These are phyloP conservation scores for Hydrochoerus hydrochaeris DNA, from an alignment of 2,113 vertebrate species.

Conservation along the genomic window DNA sequence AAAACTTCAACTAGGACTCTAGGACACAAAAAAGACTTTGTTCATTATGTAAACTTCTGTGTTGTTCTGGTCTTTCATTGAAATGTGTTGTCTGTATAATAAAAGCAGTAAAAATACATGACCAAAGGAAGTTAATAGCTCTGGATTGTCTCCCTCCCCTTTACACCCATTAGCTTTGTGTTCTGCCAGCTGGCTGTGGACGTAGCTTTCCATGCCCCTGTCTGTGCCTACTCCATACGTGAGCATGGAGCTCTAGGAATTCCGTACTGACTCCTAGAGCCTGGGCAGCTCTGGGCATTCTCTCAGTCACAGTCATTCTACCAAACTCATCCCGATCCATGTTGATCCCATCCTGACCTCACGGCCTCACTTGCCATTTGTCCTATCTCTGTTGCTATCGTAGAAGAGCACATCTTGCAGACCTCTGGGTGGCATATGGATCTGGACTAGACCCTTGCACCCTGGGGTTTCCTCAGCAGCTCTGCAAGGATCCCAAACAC, in stretches of 20 bases:
- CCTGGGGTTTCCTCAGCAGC: neutral
- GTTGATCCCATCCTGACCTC: neutral
- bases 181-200: neutral
- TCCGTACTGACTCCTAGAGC: too few relatives aligned
- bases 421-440: neutral
- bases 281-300: neutral
- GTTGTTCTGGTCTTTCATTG: slow-evolving; percentile 19
- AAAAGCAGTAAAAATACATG: neutral
- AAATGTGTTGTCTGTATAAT: slow-evolving; percentile 10
- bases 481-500: neutral
- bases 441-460: neutral
- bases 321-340: neutral
- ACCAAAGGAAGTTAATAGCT: neutral
- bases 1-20: neutral
- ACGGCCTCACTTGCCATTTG: neutral
- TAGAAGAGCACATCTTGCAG: neutral
- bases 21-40: neutral
- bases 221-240: neutral
- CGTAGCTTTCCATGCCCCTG: neutral
- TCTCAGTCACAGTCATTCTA: neutral
- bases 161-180: neutral
- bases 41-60: neutral
- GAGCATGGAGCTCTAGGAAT: too few relatives aligned
- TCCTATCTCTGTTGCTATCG: neutral
- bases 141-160: neutral